Evolutionary conservation across 2,888 invertebrate genomes (phyloP).

Genomic region (Orchestes rusci): DNA sequence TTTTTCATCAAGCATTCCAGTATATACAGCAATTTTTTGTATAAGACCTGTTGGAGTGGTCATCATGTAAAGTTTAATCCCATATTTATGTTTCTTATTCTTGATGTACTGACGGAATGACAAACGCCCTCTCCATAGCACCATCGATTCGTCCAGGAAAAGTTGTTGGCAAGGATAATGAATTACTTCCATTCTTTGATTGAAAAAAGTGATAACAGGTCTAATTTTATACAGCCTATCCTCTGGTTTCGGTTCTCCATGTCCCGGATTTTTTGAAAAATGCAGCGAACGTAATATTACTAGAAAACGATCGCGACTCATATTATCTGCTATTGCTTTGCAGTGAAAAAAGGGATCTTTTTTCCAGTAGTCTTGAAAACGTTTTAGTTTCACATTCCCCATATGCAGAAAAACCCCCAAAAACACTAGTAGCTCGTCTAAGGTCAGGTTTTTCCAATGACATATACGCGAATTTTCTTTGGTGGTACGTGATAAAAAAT

Average conservation of each 20-base stretch:
- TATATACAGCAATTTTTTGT: slow-evolving; percentile 32
- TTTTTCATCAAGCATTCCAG: slow-evolving; percentile 29
- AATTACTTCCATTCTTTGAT: slow-evolving; percentile 18
- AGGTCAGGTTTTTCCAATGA: slow-evolving; percentile 8
- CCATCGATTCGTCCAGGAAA: slow-evolving; percentile 27
- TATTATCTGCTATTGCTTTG: slow-evolving; percentile 7
- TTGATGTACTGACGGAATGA: slow-evolving; percentile 32
- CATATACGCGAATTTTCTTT: slow-evolving; percentile 8
- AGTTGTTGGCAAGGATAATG: slow-evolving; percentile 27
- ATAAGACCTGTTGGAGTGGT: slow-evolving; percentile 18
- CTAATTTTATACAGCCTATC: slow-evolving; percentile 31
- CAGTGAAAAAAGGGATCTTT: slow-evolving; percentile 16
- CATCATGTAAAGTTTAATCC: slow-evolving; percentile 32
- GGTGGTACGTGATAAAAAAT: background rate
- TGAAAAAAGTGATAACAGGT: slow-evolving; percentile 31
- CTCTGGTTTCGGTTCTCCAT: slow-evolving; percentile 6
- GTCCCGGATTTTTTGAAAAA: slow-evolving; percentile 9
- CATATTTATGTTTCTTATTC: slow-evolving; percentile 37
- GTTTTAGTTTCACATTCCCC: slow-evolving; percentile 15
- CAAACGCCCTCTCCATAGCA: slow-evolving; percentile 32
- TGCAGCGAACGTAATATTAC: slow-evolving; percentile 13
- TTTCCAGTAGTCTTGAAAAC: slow-evolving; percentile 21
- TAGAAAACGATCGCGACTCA: slow-evolving; percentile 20
- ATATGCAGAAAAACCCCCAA: slow-evolving; percentile 17
- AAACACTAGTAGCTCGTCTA: slow-evolving; percentile 10